These are phyloP conservation scores for Sinocyclocheilus rhinocerous DNA, from an alignment of 2,113 vertebrate species.

Conservation along the genomic window DNA sequence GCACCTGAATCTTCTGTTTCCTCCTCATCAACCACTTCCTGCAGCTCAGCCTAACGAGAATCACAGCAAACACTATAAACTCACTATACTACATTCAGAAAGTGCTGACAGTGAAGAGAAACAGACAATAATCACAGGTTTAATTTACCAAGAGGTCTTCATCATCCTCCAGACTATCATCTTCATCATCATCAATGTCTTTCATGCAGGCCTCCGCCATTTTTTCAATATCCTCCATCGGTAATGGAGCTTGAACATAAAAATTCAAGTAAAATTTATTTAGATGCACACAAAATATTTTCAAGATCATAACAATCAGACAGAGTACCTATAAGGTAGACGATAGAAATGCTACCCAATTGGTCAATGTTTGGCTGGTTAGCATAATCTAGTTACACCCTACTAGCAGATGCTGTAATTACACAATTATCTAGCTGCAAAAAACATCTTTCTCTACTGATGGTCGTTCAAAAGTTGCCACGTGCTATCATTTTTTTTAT, in stretches of 20 bases:
- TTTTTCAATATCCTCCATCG: conserved; percentile 92
- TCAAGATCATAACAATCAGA: background rate
- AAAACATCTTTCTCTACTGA: background rate
- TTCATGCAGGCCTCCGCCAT: conserved; percentile 93
- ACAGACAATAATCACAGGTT: background rate
- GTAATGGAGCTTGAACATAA: conserved; percentile 81
- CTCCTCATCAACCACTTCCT: conserved; percentile 86
- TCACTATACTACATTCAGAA: background rate
- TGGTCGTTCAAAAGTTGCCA: background rate
- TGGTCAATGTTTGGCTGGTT: background rate
- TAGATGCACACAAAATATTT: conserved; percentile 2
- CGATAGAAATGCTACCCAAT: background rate
- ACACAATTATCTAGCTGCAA: background rate
- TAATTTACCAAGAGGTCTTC: conserved; percentile 87
- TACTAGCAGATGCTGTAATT: background rate
- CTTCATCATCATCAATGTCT: conserved; percentile 85
- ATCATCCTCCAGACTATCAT: conserved; percentile 77
- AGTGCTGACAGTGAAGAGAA: background rate
- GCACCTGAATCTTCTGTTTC: conserved; percentile 66
- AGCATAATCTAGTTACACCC: background rate
- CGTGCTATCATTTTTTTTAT: no score
- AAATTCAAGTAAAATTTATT: background rate
- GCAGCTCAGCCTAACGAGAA: conserved; percentile 84
- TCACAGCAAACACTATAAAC: background rate
- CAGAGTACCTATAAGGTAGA: background rate